These are phyloP conservation scores for Bactericera cockerelli DNA, from an alignment of 1,140 invertebrate genomes.

Conservation along the genomic window DNA sequence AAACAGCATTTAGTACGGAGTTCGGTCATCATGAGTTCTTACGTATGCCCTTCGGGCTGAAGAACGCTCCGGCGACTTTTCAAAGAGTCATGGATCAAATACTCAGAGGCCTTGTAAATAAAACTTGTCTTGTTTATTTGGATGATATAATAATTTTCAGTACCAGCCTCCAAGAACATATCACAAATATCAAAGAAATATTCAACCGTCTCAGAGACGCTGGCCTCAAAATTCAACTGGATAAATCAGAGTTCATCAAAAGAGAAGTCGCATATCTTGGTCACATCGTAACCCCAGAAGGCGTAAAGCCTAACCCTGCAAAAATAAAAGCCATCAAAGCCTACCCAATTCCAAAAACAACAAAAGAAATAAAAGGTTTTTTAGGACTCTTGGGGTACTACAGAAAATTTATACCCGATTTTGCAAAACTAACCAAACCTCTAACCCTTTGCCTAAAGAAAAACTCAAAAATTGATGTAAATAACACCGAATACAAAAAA, in stretches of 20 bases:
- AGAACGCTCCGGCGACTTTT: conserved; percentile 29
- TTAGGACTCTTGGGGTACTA: conserved; percentile 27
- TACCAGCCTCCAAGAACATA: conserved; percentile 11
- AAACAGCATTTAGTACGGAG: conserved; percentile 33
- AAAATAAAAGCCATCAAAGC: conserved; percentile 27
- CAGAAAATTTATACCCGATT: conserved; percentile 25
- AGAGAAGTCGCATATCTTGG: conserved; percentile 29
- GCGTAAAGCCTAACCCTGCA: conserved; percentile 25
- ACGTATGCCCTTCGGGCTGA: conserved; percentile 28
- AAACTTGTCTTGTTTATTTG: conserved; percentile 13
- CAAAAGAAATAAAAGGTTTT: conserved; percentile 25
- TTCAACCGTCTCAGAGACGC: background rate
- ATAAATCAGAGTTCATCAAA: conserved; percentile 24
- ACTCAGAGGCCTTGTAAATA: conserved; percentile 21
- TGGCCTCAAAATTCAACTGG: conserved; percentile 16
- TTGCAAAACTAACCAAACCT: conserved; percentile 23
- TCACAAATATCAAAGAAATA: conserved; percentile 10
- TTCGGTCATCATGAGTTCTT: conserved; percentile 26
- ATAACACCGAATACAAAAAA: conserved; percentile 8
- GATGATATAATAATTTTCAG: conserved; percentile 19
- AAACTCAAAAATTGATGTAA: background rate
- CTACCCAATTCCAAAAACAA: conserved; percentile 24
- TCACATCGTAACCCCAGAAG: conserved; percentile 26
- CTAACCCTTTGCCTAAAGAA: conserved; percentile 20
- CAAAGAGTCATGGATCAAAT: conserved; percentile 28